Evolutionary conservation across 2,797 vertebrate genomes (phyloP), one percentile per base, ranked within the genome.

Genomic region (Gephyroberyx darwinii): DNA sequence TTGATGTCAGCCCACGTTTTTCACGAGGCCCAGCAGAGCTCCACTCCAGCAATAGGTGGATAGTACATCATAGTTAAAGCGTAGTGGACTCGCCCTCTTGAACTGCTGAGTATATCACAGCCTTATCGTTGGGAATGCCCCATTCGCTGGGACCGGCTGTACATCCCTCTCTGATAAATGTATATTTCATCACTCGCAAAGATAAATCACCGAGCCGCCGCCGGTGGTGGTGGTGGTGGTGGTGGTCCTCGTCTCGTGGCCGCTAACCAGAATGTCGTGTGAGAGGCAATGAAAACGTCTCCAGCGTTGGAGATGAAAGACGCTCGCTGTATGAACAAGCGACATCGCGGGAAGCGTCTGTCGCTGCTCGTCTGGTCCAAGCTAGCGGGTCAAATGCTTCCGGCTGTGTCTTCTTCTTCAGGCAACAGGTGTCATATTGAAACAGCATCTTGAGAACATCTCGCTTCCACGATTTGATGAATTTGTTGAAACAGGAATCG

Each of bases 31-130:
- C 71, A 54, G 63, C 62, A 54, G 54, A 65, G 74, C 62, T 75
- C 30, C 53, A 48, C 70, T 87, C 85, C 22, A 73, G 67, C 63
- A 43, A 39, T 20, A 60, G 75, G 79, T 5, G 72, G 83, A 82
- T 77, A 88, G 73, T 86, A 78, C 2, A 90, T 90, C 89, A 91
- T 72, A 47, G 80, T 79, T 86, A 88, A 91, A 78, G 89, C 74
- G 77, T 75, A 71, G 84, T 58, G 16, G 75, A 78, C 75, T 86
- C 67, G 84, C 67, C 86, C 89, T 88, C 71, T 85, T 88, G 90
- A 92, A 88, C 90, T 83, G 77, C 78, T 52, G 80, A 89, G 84
- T 91, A 87, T 78, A 89, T 90, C 90, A 86, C 48, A 43, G 81
- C 78, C 84, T 88, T 86, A 88, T 90, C 84, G 52, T 79, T 81